Evolutionary conservation across 1,140 invertebrate species (phyloP), one percentile per base, ranked within the genome.

Genomic region (Drosophila equinoxialis): DNA sequence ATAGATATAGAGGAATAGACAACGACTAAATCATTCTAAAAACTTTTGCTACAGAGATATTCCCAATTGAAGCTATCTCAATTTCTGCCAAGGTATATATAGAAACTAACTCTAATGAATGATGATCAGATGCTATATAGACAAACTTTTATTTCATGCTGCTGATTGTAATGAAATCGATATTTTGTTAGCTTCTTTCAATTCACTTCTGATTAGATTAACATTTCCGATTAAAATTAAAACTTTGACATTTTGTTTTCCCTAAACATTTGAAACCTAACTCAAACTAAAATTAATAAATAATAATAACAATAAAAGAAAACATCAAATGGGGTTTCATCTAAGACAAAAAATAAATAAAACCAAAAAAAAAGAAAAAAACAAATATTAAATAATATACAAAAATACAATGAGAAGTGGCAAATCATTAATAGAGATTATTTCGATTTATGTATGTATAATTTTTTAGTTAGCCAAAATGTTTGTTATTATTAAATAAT

Each of bases 321-420:
- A 86, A 90, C 74, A 90, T 71, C 71, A 83, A 90, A 90, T 81
- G 87, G 87, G 87, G 87, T 90, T 90, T 90, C 87, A 90, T 83
- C 80, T 76, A 83, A 90, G 87, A 87, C 71, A 68, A 86, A 74
- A 74, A 79, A 65, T 58, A 51, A 51, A 51, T 3, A 51, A 37
- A 11, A 35, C 33, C 8, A 39, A 39, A 51, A n/a, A 41, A 65
- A 23, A 51, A 20, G n/a, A n/a, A n/a, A n/a, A n/a, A 51, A 51
- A 11, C 17, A 51, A 23, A 48, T 7, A 5, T 30, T 30, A 30
- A 30, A 6, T 30, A 57, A 63, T n/a, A n/a, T n/a, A 55, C 61
- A 57, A 42, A 67, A 60, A 30, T 5, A 57, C 65, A 71, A 65
- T 61, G 42, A 51, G 69, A 68, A 30, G 37, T 45, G 69, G 60